A percentile compares a stretch with the other conserved stretches of the same genome.
phyloP scores from a whole-genome alignment of 2,113 vertebrate species.

The Protobothrops flavoviridis region DNA sequence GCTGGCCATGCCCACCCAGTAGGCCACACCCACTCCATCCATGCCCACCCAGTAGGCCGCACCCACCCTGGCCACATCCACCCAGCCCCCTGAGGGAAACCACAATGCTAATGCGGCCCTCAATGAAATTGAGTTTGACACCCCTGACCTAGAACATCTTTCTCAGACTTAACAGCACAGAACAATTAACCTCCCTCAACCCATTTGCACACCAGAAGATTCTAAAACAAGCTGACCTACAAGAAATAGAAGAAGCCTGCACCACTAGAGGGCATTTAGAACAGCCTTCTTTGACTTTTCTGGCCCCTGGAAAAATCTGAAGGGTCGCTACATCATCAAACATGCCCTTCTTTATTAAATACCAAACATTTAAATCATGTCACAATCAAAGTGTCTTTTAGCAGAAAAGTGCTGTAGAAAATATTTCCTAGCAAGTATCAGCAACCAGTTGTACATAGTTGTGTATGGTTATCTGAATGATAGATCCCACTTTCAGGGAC shows the following conservation, averaged over 20 bases:
- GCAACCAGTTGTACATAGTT: too few relatives aligned
- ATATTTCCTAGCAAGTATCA: not conserved
- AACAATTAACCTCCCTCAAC: not conserved
- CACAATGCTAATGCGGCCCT: too few relatives aligned
- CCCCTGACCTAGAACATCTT: not conserved
- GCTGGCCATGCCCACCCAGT: too few relatives aligned
- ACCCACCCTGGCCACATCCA: too few relatives aligned
- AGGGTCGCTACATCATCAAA: not conserved
- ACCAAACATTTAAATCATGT: not conserved
- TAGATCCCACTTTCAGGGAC: not conserved
- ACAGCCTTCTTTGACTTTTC: not conserved
- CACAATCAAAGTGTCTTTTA: not conserved
- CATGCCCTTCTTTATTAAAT: not conserved
- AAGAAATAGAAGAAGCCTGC: not conserved
- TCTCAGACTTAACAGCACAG: not conserved
- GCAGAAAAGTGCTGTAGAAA: not conserved
- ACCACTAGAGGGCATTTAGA: not conserved
- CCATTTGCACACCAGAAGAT: not conserved
- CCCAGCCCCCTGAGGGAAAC: too few relatives aligned
- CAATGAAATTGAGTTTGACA: too few relatives aligned
- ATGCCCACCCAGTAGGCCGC: too few relatives aligned
- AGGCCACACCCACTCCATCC: too few relatives aligned
- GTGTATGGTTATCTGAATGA: not conserved
- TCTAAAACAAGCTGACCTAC: not conserved
- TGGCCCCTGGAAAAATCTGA: not conserved